These are phyloP conservation scores for Gasterosteus aculeatus DNA, from an alignment of 2,113 vertebrate species.

Conservation along the genomic window DNA sequence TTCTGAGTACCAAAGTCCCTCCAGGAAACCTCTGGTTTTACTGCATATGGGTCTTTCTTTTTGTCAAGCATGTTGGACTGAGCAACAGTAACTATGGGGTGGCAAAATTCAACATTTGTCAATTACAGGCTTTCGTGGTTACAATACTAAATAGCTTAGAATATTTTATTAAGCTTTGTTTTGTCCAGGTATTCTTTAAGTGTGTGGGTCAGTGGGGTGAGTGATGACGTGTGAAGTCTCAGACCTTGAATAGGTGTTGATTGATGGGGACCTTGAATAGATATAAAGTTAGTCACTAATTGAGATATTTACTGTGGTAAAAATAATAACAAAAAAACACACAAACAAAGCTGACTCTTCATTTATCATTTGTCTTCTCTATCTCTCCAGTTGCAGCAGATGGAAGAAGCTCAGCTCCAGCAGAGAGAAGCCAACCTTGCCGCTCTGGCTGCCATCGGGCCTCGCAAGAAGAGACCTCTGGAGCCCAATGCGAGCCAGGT, in stretches of 20 bases:
- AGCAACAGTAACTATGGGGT: no score
- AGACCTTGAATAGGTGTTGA: neutral
- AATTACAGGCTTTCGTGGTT: neutral
- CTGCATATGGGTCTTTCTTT: no score
- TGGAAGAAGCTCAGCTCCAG: slow-evolving; percentile 90
- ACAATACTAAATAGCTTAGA: neutral
- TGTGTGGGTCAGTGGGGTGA: no score
- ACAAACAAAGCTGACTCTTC: neutral
- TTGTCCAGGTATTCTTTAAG: no score
- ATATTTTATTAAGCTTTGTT: neutral
- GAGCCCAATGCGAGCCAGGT: slow-evolving; percentile 83
- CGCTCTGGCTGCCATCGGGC: slow-evolving; percentile 94
- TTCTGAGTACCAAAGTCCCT: no score
- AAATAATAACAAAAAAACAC: neutral
- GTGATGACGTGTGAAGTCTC: no score
- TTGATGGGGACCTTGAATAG: no score
- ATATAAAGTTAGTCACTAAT: neutral
- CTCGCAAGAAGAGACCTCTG: slow-evolving; percentile 89
- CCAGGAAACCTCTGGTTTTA: no score
- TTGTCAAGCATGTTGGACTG: no score
- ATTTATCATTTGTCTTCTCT: neutral
- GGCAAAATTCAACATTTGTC: no score
- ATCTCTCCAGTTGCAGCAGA: slow-evolving; percentile 86
- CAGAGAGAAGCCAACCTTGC: slow-evolving; percentile 93
- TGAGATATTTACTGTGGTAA: neutral